A percentile compares a stretch with the other conserved stretches of the same genome.
Evolutionary conservation across 2,113 vertebrate genomes (phyloP).

Genomic region (Phoenicopterus ruber): DNA sequence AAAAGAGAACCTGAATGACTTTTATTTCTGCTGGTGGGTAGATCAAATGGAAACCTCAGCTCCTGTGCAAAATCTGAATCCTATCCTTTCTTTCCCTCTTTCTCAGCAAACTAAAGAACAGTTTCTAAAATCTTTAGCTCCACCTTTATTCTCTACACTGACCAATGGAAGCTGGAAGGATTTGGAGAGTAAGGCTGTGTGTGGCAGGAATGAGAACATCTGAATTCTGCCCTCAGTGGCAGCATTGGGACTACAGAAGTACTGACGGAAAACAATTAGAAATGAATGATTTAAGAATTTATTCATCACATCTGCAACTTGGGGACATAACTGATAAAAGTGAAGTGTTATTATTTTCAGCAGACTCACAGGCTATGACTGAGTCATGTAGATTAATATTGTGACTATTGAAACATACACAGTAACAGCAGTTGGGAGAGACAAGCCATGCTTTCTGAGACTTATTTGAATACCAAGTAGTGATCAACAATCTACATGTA

Average conservation of each 20-base stretch:
- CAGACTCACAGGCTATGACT: neutral
- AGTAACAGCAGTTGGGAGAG: neutral
- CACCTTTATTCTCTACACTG: neutral
- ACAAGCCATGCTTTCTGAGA: neutral
- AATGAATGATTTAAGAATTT: neutral
- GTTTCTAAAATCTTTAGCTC: neutral
- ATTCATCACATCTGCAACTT: neutral
- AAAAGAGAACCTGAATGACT: neutral
- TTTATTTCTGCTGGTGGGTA: neutral
- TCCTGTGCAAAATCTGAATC: neutral
- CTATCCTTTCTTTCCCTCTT: neutral
- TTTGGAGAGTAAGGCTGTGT: neutral
- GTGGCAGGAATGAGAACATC: neutral
- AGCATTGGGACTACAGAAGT: neutral
- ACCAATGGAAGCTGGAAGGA: neutral
- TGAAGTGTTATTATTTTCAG: neutral
- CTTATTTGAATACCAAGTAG: neutral
- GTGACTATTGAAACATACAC: neutral
- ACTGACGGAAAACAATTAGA: neutral
- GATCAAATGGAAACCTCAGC: neutral
- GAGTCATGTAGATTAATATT: neutral
- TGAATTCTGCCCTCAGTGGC: neutral
- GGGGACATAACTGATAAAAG: neutral
- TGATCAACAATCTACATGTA: neutral
- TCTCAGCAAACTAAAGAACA: neutral